Evolutionary conservation across 2,888 invertebrate species (phyloP), one percentile per base, ranked within the genome.

Genomic region (Melanostoma mellinum): DNA sequence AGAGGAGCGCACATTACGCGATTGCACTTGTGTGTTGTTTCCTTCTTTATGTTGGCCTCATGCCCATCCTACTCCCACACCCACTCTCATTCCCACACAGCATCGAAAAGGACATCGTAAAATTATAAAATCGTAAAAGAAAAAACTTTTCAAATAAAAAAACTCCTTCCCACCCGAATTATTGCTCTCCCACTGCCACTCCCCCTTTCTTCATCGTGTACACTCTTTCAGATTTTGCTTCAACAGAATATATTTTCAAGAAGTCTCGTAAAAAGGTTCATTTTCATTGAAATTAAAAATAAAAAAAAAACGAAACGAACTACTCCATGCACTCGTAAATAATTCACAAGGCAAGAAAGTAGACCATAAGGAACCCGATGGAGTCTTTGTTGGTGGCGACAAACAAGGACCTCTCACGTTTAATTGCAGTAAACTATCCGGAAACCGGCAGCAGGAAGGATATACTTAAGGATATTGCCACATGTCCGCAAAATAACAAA

Each of bases 371-470:
- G 35, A 46, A 5, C 3, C 30, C 6, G 0, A 35, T 32, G 9
- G 30, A 10, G 6, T 48, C 8, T 32, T 30, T 9, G 20, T 33
- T 35, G 35, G 30, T 52, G 74, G 53, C 63, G 55, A 69, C 72
- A 65, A 78, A 46, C 50, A 67, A 69, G 82, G 79, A 71, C 53
- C 78, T 69, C 71, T 84, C 84, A 84, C 84, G 84, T 84, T 79
- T 84, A 84, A 84, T 84, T 84, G 79, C 84, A 79, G 65, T 79
- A 84, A 84, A 84, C 84, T 79, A 84, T 84, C 74, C 67, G 71
- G 10, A 73, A 69, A 65, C 50, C 50, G 30, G 48, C 48, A 46
- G 35, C 36, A 46, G 50, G 9, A 48, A 35, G 50, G 35, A 33
- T 44, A 58, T 44, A 65, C 38, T 42, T 48, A 75, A 76, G 76